Evolutionary conservation across 2,797 vertebrate genomes (phyloP), one percentile per base, ranked within the genome.

Genomic region (Cynopterus sphinx): DNA sequence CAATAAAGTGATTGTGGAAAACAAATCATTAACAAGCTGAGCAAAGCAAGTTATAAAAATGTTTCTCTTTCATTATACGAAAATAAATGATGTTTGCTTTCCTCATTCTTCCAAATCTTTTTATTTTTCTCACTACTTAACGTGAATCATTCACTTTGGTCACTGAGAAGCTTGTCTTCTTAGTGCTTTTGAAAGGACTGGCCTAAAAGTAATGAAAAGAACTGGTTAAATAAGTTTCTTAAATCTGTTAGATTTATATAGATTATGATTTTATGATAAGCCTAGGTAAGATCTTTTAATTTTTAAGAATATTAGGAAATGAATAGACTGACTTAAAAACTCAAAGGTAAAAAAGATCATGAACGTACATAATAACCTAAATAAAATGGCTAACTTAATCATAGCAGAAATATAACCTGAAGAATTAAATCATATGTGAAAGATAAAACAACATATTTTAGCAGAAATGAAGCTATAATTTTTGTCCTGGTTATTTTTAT

Each of bases 261-360:
- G 1, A 5, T 61, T 82, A 33, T 90, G 65, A 73, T 83, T 87
- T 90, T 91, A 73, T 87, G 49, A 59, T 90, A 85, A 87, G 9
- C 21, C 9, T 73, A 31, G 16, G 12, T 39, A 39, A 12, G 19
- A 73, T 89, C 49, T 61, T 95, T 90, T 63, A 2, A 28, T 53
- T 79, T 94, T 86, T 71, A 65, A 77, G 46, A 82, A 1, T 36
- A 84, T 92, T 90, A 61, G 61, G 77, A 59, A 94, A 86, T 67
- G 28, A 53, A 57, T 82, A 63, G 68, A 41, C 33, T 51, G 16
- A 78, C 87, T 88, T 85, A 68, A 91, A 93, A 91, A 71, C 19
- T 22, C 36, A 28, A 65, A 87, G 43, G 41, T 67, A 36, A 67
- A 85, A 94, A 87, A 65, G 59, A 70, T 88, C 41, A 63, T 79